phyloP scores from a whole-genome alignment of 2,888 invertebrate species.

The Nowickia ferox region DNA sequence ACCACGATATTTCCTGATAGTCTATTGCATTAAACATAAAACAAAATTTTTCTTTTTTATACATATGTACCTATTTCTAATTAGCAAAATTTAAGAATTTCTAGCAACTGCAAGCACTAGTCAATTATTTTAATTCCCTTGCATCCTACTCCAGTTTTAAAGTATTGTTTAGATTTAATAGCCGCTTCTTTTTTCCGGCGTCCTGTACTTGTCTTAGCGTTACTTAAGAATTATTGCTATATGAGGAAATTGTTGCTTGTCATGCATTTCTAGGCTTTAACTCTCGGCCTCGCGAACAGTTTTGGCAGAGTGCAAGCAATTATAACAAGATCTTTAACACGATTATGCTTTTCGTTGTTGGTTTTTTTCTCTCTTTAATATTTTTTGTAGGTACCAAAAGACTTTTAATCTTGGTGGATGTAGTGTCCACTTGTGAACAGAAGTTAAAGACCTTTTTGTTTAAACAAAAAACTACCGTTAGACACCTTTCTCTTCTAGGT shows the following conservation, averaged over 20 bases:
- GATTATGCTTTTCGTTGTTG: constrained; percentile 15
- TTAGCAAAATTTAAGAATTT: too few species aligned
- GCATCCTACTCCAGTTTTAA: background rate
- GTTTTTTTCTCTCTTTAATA: background rate
- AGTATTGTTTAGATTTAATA: background rate
- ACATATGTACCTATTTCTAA: too few species aligned
- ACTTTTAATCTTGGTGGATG: constrained; percentile 34
- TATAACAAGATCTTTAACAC: constrained; percentile 60
- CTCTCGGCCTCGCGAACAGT: background rate
- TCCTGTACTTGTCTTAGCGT: background rate
- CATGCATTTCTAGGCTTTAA: constrained; percentile 13
- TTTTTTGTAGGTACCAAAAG: background rate
- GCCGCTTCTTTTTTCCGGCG: background rate
- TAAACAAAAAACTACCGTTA: constrained; percentile 46
- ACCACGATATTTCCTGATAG: too few species aligned
- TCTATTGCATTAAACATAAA: too few species aligned
- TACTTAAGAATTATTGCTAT: constrained; percentile 27
- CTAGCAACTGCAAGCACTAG: too few species aligned
- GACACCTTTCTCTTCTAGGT: constrained; percentile 52
- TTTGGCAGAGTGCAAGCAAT: constrained; percentile 31
- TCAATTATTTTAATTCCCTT: background rate
- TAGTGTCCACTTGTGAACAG: constrained; percentile 49
- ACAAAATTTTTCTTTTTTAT: too few species aligned
- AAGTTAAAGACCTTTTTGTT: constrained; percentile 43
- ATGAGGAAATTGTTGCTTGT: constrained; percentile 40